Evolutionary conservation across 2,888 invertebrate genomes (phyloP).

Genomic region (Zygogramma bicolorata): DNA sequence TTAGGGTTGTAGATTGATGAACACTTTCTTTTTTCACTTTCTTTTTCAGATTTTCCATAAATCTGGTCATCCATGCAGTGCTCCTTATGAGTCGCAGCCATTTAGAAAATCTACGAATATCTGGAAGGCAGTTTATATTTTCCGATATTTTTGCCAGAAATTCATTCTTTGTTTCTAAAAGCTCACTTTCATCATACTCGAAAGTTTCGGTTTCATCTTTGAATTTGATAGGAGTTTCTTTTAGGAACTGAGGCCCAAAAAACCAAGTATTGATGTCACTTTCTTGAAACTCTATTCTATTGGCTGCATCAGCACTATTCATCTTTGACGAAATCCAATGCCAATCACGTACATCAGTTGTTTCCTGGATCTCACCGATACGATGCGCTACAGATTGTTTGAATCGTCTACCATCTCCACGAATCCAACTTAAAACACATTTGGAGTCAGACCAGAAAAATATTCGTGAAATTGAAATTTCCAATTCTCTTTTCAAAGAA

Average conservation of each 20-base stretch:
- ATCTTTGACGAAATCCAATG: not conserved
- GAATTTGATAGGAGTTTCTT: not conserved
- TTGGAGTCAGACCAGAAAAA: constrained; percentile 53
- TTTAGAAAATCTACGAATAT: not conserved
- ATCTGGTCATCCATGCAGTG: not conserved
- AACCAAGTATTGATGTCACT: not conserved
- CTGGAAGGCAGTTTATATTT: not conserved
- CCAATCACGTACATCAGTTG: not conserved
- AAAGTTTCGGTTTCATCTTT: not conserved
- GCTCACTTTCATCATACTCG: not conserved
- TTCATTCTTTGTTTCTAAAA: not conserved
- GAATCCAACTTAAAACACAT: constrained; percentile 51
- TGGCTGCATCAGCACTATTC: not conserved
- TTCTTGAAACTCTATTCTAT: not conserved
- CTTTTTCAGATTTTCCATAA: not conserved
- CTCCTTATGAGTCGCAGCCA: not conserved
- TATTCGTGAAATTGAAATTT: constrained; percentile 27
- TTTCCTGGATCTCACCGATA: not conserved
- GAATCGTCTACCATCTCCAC: constrained; percentile 32
- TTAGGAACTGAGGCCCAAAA: not conserved
- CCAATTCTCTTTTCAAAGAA: constrained; percentile 30
- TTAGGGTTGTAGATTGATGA: not conserved
- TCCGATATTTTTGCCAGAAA: not conserved
- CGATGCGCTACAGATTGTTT: not conserved
- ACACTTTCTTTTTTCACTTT: not conserved